These are phyloP conservation scores for Colaptes auratus DNA, from an alignment of 2,113 vertebrate genomes.

Conservation along the genomic window DNA sequence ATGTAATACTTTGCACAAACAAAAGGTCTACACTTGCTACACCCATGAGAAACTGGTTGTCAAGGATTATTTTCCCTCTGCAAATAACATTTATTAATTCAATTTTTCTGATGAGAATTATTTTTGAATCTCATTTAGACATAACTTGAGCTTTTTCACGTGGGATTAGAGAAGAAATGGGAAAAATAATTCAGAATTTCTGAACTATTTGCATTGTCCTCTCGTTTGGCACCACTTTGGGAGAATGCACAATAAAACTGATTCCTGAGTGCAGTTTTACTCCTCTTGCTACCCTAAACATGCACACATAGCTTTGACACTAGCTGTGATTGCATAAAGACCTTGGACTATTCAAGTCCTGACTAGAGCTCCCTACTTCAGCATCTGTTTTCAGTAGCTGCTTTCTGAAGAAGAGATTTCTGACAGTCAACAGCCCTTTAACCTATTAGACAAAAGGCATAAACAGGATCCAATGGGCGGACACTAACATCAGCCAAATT, in stretches of 20 bases:
- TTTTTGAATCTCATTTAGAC: neutral
- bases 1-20: neutral
- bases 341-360: neutral
- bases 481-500: neutral
- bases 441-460: neutral
- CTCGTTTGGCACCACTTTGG: neutral
- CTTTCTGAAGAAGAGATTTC: neutral
- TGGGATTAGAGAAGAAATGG: neutral
- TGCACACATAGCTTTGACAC: neutral
- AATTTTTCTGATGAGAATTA: neutral
- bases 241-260: neutral
- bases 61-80: neutral
- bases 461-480: neutral
- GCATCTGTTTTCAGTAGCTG: neutral
- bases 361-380: neutral
- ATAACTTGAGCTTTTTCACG: neutral
- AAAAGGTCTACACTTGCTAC: neutral
- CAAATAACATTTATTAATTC: neutral
- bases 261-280: neutral
- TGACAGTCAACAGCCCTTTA: neutral
- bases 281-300: neutral
- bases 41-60: neutral
- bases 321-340: neutral
- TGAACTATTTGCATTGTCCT: neutral
- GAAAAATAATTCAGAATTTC: neutral